phyloP scores from a whole-genome alignment of 2,888 invertebrate genomes.

The Zygaena filipendulae region DNA sequence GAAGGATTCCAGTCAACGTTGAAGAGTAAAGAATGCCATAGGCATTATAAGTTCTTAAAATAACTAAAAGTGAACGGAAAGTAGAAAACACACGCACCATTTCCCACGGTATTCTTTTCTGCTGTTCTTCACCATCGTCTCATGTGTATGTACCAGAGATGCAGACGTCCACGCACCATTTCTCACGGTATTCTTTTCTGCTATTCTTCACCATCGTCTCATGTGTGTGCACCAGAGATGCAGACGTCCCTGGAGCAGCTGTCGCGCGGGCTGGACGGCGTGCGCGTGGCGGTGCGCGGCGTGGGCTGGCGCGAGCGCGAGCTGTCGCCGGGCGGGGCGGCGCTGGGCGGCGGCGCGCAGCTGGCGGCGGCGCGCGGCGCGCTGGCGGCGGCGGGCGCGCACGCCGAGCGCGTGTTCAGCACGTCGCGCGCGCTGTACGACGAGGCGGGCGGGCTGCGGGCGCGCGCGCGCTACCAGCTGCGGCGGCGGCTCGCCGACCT shows the following conservation, averaged over 20 bases:
- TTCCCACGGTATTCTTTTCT: no score
- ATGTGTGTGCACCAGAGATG: no score
- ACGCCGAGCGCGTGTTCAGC: conserved; percentile 48
- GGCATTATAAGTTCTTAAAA: no score
- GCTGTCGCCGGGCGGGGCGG: conserved; percentile 28
- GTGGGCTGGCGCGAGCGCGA: conserved; percentile 55
- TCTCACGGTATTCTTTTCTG: no score
- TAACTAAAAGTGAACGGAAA: no score
- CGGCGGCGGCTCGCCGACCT: conserved; percentile 63
- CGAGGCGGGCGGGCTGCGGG: conserved; percentile 53
- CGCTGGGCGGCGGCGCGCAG: conserved; percentile 14
- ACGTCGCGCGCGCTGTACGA: conserved; percentile 49
- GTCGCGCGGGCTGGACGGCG: conserved; percentile 40
- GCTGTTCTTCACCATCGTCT: no score
- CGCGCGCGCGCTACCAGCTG: conserved; percentile 56
- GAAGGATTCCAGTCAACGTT: no score
- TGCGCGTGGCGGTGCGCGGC: conserved; percentile 45
- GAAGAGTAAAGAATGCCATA: no score
- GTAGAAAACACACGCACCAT: no score
- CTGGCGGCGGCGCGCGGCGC: conserved; percentile 12
- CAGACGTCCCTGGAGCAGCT: conserved; percentile 34
- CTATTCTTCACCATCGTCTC: no score
- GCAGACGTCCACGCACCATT: no score
- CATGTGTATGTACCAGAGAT: no score
- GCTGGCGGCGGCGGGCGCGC: conserved; percentile 16